Conservation (phyloP, 2,113 vertebrate species). For the Sula dactylatra region DNA sequence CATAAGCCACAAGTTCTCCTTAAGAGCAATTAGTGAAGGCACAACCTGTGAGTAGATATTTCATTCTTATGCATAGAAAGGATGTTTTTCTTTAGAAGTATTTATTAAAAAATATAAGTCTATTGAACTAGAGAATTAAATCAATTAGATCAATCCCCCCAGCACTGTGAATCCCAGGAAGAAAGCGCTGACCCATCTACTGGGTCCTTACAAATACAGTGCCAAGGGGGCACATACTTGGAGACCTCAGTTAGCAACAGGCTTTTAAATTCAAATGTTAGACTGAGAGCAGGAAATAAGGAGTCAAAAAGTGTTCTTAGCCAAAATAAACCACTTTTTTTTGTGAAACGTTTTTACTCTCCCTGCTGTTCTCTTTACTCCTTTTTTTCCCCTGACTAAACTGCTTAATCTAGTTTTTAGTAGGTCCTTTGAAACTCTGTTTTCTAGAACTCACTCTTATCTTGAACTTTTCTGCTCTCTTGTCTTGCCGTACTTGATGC, state of each 20-base stretch:
- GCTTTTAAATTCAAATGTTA: neutral
- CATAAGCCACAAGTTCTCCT: neutral
- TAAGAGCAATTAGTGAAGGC: neutral
- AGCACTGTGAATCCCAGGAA: neutral
- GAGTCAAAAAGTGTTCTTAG: neutral
- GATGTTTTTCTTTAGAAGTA: neutral
- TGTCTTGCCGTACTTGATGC: neutral
- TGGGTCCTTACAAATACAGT: neutral
- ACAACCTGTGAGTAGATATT: neutral
- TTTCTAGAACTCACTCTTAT: neutral
- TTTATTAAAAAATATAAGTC: neutral
- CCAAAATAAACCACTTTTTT: neutral
- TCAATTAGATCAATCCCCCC: neutral
- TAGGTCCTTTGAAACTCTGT: neutral
- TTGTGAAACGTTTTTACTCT: neutral
- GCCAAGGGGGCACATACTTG: neutral
- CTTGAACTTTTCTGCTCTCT: neutral
- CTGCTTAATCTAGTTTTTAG: neutral
- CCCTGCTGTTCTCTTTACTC: neutral
- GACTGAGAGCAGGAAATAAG: neutral
- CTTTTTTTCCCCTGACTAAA: neutral
- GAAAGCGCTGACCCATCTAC: neutral
- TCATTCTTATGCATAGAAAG: neutral
- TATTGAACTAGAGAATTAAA: neutral
- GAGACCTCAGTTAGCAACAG: neutral